A percentile compares a stretch with the other conserved stretches of the same genome.
These are phyloP conservation scores for Drosophila lacteicornis DNA, from an alignment of 1,140 invertebrate species.

Conservation along the genomic window DNA sequence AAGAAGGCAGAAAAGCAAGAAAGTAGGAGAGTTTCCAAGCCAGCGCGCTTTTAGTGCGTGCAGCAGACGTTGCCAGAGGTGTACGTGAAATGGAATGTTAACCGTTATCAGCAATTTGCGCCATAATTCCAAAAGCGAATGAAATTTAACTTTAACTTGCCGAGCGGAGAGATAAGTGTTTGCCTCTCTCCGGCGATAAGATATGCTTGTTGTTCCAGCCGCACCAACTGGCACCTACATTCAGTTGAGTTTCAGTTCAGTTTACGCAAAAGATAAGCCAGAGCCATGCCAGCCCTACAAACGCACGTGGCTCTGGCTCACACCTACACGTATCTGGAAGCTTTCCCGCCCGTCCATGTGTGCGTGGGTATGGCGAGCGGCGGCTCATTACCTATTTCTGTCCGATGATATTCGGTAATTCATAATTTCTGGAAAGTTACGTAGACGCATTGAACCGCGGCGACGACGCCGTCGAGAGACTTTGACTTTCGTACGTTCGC, in stretches of 20 bases:
- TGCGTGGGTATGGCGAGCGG: not conserved
- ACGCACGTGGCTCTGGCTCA: constrained; percentile 30
- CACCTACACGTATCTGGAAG: constrained; percentile 33
- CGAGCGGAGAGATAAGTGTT: constrained; percentile 60
- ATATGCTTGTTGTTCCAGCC: constrained; percentile 57
- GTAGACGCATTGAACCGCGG: constrained; percentile 52
- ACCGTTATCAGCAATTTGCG: constrained; percentile 69
- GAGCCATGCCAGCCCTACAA: not conserved
- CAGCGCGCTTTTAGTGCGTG: constrained; percentile 7
- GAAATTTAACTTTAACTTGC: constrained; percentile 70
- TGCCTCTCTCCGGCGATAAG: constrained; percentile 56
- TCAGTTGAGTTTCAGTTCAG: constrained; percentile 18
- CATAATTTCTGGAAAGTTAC: constrained; percentile 62
- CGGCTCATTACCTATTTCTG: constrained; percentile 43
- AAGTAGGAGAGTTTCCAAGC: constrained; percentile 15
- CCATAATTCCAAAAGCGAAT: constrained; percentile 69
- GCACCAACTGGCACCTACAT: constrained; percentile 29
- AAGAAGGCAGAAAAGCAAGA: not conserved
- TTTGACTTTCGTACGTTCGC: constrained; percentile 13
- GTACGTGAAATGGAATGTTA: constrained; percentile 37
- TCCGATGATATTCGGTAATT: constrained; percentile 47
- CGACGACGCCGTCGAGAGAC: constrained; percentile 4
- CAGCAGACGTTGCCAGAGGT: not conserved
- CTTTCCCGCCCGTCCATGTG: constrained; percentile 10
- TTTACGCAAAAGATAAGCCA: constrained; percentile 52